Evolutionary conservation across 2,113 vertebrate species (phyloP).

Genomic region (Cettia cetti): DNA sequence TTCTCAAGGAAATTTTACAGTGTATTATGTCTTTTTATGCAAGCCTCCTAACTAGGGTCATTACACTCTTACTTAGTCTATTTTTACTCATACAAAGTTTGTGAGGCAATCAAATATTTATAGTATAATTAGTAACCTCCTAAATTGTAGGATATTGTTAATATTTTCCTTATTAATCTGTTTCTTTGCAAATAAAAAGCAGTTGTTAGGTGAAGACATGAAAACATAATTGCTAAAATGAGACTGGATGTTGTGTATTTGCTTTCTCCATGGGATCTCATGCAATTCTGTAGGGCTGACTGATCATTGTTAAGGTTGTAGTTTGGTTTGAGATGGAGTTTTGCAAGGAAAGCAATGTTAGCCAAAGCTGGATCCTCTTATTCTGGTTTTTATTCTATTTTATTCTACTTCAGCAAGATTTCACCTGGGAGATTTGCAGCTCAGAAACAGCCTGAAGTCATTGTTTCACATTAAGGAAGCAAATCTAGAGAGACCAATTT

Average conservation of each 20-base stretch:
- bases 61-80: neutral
- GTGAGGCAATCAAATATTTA: neutral
- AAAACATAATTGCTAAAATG: neutral
- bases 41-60: neutral
- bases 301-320: neutral
- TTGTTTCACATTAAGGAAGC: conserved; percentile 21
- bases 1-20: conserved; percentile 19
- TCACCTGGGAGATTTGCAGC: conserved; percentile 45
- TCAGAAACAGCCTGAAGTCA: conserved; percentile 64
- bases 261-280: neutral
- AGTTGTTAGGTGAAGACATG: neutral
- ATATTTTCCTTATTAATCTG: neutral
- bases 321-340: neutral
- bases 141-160: neutral
- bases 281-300: neutral
- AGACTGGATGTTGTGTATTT: neutral
- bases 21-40: neutral
- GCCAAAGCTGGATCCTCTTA: conserved; percentile 3
- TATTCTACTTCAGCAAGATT: conserved; percentile 40
- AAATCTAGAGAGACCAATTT: conserved; percentile 37
- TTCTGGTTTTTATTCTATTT: conserved; percentile 26
- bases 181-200: neutral
- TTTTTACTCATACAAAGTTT: neutral
- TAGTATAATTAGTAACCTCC: neutral
- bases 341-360: conserved; percentile 24